Evolutionary conservation across 2,888 invertebrate species (phyloP), one percentile per base, ranked within the genome.

Genomic region (Monopis laevigella): DNA sequence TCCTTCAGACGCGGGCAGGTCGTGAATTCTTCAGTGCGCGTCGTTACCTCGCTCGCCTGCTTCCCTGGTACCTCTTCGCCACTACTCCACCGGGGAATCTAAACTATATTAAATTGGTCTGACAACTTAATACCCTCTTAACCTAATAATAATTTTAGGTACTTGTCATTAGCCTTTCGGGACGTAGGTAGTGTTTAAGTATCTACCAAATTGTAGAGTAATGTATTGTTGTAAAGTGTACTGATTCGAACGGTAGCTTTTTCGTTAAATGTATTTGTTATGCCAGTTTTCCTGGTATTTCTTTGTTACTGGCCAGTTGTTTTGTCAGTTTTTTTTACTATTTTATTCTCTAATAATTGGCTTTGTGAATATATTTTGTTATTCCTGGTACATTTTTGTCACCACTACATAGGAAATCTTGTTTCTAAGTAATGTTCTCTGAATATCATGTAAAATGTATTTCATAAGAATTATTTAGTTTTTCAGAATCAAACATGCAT

Each of bases 1-100:
- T 19, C 36, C 21, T 21, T 21, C 16, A n/a, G 21, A 21, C 7
- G 21, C n/a, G 13, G 29, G 29, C 13, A 17, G 32, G 36, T 36
- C 18, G 42, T 42, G 36, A 42, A 42, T 42, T 42, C 42, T 42
- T 42, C 21, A 39, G 39, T 27, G 27, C 39, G 28, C 40, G 40
- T 40, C 29, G 29, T 29, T 28, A 29, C 16, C 40, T 21, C 8
- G 24, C n/a, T n/a, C 24, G 24, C 24, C 6, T 8, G 24, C 8
- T 21, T 5, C 24, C 8, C 32, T 32, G 16, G 14, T 17, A 17
- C 10, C 32, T 32, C 16, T 32, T 32, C 14, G 32, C 32, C 17
- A n/a, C 32, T 17, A 17, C 32, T 32, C 17, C 32, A 32, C 17
- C 17, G 3, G 32, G 32, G 32, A 32, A 32, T 17, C 32, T 32